These are phyloP conservation scores for Kryptolebias marmoratus DNA, from an alignment of 2,113 vertebrate species.

Conservation along the genomic window DNA sequence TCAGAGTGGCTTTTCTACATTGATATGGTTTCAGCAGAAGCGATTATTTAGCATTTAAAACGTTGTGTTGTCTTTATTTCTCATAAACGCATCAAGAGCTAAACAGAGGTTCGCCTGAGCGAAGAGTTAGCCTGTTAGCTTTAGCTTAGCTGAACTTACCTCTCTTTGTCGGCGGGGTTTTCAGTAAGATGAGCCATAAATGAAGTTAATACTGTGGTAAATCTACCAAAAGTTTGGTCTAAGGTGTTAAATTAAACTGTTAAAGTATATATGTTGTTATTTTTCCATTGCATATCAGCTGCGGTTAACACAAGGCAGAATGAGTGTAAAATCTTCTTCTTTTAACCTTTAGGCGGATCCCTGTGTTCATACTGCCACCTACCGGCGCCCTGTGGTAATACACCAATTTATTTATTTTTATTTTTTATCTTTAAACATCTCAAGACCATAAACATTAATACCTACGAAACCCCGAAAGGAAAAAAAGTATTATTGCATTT, in stretches of 20 bases:
- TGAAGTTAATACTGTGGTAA: rapidly evolving
- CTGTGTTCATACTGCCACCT: neutral
- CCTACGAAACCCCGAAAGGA: no score
- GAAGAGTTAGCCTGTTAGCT: neutral
- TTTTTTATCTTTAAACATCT: no score
- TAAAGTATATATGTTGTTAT: neutral
- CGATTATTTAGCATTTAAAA: rapidly evolving
- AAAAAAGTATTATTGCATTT: no score
- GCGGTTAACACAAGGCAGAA: neutral
- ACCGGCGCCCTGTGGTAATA: neutral
- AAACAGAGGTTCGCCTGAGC: rapidly evolving
- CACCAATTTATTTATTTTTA: no score
- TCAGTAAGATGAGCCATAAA: conserved; percentile 71
- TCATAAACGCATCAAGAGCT: neutral
- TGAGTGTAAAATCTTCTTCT: neutral
- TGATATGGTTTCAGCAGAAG: rapidly evolving
- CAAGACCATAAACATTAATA: no score
- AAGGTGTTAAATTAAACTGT: neutral
- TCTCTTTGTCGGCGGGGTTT: conserved; percentile 76
- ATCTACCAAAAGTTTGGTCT: neutral
- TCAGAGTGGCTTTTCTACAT: rapidly evolving
- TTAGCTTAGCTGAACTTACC: conserved; percentile 59
- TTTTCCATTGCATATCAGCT: neutral
- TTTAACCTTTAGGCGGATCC: neutral
- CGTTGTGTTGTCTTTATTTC: neutral